Percentiles rank a stretch among this genome's conserved stretches.
Conservation (phyloP, 2,888 invertebrate genomes). For the Harmothoe impar region DNA sequence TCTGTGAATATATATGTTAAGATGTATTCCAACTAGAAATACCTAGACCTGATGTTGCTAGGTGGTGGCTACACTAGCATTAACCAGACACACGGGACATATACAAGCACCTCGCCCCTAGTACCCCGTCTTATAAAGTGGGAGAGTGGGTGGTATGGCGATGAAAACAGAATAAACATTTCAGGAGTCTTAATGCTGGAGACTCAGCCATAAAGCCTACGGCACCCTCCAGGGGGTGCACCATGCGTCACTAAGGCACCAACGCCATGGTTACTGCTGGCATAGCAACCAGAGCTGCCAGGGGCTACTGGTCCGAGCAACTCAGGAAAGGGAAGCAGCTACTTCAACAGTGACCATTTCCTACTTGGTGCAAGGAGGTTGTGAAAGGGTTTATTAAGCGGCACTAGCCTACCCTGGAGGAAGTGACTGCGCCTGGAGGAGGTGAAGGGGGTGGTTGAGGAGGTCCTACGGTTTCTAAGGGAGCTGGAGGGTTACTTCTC, state of each 20-base stretch:
- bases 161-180: conserved; percentile 29
- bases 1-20: too few species aligned
- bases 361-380: neutral
- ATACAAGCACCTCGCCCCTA: too few species aligned
- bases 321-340: neutral
- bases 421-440: neutral
- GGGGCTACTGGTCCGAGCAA: neutral
- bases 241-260: conserved; percentile 7
- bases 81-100: too few species aligned
- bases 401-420: neutral
- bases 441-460: neutral
- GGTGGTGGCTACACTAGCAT: too few species aligned
- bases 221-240: neutral
- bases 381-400: neutral
- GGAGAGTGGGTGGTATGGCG: neutral
- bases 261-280: neutral
- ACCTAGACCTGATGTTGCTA: too few species aligned
- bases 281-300: neutral
- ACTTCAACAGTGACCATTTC: neutral
- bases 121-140: too few species aligned
- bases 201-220: neutral
- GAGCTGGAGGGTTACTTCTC: neutral
- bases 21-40: too few species aligned
- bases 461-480: neutral
- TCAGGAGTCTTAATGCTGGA: neutral